Evolutionary conservation across 2,113 vertebrate genomes (phyloP).

Genomic region (Prochilodus magdalenae): DNA sequence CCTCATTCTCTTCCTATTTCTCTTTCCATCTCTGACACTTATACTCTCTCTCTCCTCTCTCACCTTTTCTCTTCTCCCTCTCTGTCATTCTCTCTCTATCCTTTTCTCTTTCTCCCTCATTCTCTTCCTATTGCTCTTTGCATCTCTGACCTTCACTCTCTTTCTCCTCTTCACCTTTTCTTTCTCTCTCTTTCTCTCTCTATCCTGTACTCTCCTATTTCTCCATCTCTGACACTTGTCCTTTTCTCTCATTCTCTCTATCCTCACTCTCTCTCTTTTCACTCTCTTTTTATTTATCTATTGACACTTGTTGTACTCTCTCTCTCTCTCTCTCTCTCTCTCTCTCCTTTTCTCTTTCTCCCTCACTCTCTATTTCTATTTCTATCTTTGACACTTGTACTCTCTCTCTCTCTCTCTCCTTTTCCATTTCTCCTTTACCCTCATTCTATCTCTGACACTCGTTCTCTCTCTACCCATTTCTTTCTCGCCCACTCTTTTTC

Average conservation of each 20-base stretch:
- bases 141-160: background rate
- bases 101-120: background rate
- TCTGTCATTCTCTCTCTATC: slow-evolving; percentile 31
- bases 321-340: background rate
- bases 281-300: no score
- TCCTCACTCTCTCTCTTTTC: background rate
- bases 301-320: no score
- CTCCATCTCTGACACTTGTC: background rate
- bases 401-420: background rate
- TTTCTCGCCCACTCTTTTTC: no score
- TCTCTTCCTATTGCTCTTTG: slow-evolving; percentile 26
- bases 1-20: no score
- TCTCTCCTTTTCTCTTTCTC: background rate
- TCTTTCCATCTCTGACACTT: no score
- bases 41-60: slow-evolving; percentile 84
- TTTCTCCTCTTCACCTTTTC: background rate
- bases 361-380: no score
- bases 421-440: background rate
- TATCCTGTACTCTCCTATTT: background rate
- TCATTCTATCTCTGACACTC: no score
- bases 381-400: no score
- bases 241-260: background rate
- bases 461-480: no score
- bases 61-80: slow-evolving; percentile 61
- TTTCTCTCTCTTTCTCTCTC: background rate